These are phyloP conservation scores for Acrocephalus arundinaceus DNA, from an alignment of 2,113 vertebrate genomes.

Conservation along the genomic window DNA sequence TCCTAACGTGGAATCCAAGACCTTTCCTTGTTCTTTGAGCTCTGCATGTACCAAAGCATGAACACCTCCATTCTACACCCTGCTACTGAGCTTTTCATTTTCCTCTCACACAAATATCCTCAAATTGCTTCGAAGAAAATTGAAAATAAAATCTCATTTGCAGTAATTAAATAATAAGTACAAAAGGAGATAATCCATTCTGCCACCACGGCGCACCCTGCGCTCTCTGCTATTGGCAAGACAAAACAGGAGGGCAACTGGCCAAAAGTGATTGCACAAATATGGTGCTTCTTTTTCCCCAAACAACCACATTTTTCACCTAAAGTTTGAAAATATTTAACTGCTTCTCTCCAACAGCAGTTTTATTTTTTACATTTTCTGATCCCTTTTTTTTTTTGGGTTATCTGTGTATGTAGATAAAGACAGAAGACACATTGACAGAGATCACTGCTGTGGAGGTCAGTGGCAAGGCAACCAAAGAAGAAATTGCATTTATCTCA, in stretches of 20 bases:
- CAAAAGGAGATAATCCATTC: neutral
- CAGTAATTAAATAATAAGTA: neutral
- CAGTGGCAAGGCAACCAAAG: neutral
- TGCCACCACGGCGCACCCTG: neutral
- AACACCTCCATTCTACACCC: neutral
- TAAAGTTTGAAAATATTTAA: neutral
- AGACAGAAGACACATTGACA: neutral
- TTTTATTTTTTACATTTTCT: neutral
- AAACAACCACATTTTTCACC: neutral
- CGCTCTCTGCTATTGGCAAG: neutral
- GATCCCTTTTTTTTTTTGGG: too few relatives aligned
- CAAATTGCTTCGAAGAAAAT: neutral
- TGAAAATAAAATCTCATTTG: neutral
- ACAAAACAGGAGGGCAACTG: neutral
- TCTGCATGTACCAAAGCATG: neutral
- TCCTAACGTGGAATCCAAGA: neutral
- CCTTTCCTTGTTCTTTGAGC: neutral
- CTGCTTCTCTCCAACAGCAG: neutral
- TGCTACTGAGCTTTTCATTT: neutral
- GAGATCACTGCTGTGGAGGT: neutral
- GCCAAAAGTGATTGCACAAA: neutral
- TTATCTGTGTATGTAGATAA: accelerated
- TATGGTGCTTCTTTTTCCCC: accelerated
- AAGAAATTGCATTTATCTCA: neutral
- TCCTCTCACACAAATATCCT: neutral